Evolutionary conservation across 2,797 vertebrate species (phyloP), one percentile per base, ranked within the genome.

Genomic region (Mustela erminea): DNA sequence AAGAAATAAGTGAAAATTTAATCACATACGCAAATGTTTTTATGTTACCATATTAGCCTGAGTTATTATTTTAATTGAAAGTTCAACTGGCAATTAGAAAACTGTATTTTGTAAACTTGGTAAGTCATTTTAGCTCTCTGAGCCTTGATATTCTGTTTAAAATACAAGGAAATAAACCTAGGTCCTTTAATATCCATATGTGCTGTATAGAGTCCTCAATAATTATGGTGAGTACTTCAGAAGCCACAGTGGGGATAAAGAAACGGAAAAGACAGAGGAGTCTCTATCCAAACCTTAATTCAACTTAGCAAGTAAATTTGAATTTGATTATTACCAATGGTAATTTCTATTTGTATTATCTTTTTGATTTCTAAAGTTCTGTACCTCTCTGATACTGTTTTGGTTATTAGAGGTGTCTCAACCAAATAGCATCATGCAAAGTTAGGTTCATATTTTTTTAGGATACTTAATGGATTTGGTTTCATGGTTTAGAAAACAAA

Each of bases 11-110:
- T 94, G 54, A 66, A 96, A 95, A 92, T 66, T 88, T 56, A 96
- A 96, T 90, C 88, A 80, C 23, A 86, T 75, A 75, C 86, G 86
- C 60, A 95, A 93, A 46, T 91, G 46, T 96, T 97, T 93, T 96
- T 64, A 93, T 84, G 87, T 80, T 95, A 87, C 46, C 49, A 74
- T 56, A 43, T 97, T 96, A 96, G 58, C 88, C 46, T 94, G 91
- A 95, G 78, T 94, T 95, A 96, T 88, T 93, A 96, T 85, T 96
- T 95, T 95, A 96, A 95, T 88, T 91, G 82, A 49, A 95, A 86
- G 20, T 94, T 96, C 90, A 96, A 92, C 23, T 85, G 75, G 77
- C 70, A 96, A 94, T 94, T 96, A 96, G 77, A 96, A 60, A 97
- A 85, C 43, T 87, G 15, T 85, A 93, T 95, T 94, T 87, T 82